These are phyloP conservation scores for Caenorhabditis imperialis DNA, from an alignment of 2,888 invertebrate genomes.

Conservation along the genomic window DNA sequence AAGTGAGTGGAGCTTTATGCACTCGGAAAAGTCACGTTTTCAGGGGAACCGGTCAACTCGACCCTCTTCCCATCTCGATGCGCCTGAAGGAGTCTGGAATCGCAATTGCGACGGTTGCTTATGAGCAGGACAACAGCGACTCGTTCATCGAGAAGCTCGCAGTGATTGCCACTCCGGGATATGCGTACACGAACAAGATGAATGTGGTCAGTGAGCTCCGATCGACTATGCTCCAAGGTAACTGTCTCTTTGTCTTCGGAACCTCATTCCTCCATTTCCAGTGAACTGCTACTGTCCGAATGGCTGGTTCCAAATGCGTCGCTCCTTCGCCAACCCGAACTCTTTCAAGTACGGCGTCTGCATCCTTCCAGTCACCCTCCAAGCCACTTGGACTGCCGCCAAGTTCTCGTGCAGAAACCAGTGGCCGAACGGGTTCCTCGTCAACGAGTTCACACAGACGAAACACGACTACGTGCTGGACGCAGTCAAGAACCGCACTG, in stretches of 20 bases:
- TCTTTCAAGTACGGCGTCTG: constrained; percentile 27
- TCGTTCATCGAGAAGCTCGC: constrained; percentile 1
- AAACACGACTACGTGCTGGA: constrained; percentile 25
- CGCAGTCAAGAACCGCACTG: neutral
- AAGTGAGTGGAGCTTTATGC: neutral
- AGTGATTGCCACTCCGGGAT: constrained; percentile 11
- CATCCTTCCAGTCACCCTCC: neutral
- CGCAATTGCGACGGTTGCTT: constrained; percentile 13
- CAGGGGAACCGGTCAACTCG: constrained; percentile 14
- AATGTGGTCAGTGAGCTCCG: neutral
- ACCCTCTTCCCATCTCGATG: constrained; percentile 16
- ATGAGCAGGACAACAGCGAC: constrained; percentile 4
- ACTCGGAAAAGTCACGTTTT: neutral
- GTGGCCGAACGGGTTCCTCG: constrained; percentile 10
- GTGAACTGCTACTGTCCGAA: constrained; percentile 44
- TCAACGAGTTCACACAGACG: constrained; percentile 9
- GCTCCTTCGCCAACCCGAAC: neutral
- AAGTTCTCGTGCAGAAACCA: constrained; percentile 21
- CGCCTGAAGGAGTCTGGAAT: constrained; percentile 10
- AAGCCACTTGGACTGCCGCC: constrained; percentile 23
- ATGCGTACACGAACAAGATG: neutral
- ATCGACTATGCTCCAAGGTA: constrained; percentile 1
- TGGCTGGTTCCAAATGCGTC: constrained; percentile 28
- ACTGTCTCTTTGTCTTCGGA: too few relatives aligned
- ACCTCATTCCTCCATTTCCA: too few relatives aligned